A percentile compares a stretch with the other conserved stretches of the same genome.
phyloP scores from a whole-genome alignment of 2,113 vertebrate species.

The Cololabis saira region DNA sequence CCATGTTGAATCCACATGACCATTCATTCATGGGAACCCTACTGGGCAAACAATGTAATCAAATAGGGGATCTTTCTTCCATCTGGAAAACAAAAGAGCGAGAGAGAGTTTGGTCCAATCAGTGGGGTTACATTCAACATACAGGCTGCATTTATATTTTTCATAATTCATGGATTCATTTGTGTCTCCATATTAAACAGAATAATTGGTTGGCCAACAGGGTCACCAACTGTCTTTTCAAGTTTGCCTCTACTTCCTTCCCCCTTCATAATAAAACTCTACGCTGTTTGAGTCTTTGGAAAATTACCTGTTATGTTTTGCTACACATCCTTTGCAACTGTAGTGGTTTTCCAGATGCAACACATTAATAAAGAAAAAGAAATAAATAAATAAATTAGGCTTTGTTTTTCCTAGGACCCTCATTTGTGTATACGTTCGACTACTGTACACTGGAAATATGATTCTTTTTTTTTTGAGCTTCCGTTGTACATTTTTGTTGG shows the following conservation, averaged over 20 bases:
- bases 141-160: conserved; percentile 8
- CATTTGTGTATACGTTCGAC: conserved; percentile 1
- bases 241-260: conserved; percentile 12
- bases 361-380: conserved; percentile 18
- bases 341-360: conserved; percentile 4
- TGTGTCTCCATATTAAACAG: conserved; percentile 1
- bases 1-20: conserved; percentile 7
- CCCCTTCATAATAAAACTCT: conserved; percentile 3
- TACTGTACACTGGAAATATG: background rate
- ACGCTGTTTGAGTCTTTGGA: conserved; percentile 14
- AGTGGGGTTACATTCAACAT: background rate
- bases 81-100: background rate
- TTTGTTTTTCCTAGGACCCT: background rate
- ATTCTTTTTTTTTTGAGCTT: background rate
- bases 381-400: conserved; percentile 4
- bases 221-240: conserved; percentile 5
- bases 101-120: background rate
- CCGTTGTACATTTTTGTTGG: background rate
- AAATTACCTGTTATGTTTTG: conserved; percentile 27
- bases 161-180: conserved; percentile 1
- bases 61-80: conserved; percentile 32
- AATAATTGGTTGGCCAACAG: background rate
- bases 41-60: conserved; percentile 34
- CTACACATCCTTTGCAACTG: background rate
- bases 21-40: conserved; percentile 27